phyloP scores from a whole-genome alignment of 2,888 invertebrate genomes.

The Zygogramma bicolorata region DNA sequence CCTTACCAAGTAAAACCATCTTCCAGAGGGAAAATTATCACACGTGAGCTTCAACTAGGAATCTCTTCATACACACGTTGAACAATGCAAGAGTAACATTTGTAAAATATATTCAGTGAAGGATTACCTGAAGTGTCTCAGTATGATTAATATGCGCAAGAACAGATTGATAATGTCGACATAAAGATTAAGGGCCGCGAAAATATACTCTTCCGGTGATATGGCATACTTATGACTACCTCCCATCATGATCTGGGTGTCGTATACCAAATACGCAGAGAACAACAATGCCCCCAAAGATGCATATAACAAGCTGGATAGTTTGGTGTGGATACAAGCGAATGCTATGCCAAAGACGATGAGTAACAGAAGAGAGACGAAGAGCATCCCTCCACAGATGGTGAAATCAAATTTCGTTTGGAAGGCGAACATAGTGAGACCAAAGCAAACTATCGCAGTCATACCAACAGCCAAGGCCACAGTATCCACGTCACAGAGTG shows the following conservation, averaged over 20 bases:
- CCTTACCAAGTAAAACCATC: no score
- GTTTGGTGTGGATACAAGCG: conserved; percentile 66
- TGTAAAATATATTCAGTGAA: not conserved
- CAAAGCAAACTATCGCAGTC: conserved; percentile 88
- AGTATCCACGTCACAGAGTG: conserved; percentile 69
- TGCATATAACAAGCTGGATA: conserved; percentile 82
- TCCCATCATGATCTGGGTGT: conserved; percentile 62
- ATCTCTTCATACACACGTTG: no score
- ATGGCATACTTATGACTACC: conserved; percentile 70
- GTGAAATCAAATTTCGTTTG: conserved; percentile 77
- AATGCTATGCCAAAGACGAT: conserved; percentile 58
- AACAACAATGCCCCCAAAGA: conserved; percentile 89
- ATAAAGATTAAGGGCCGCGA: conserved; percentile 91
- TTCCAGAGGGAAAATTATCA: no score
- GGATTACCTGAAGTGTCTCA: conserved; percentile 68
- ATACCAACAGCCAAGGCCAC: conserved; percentile 90
- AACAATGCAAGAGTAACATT: not conserved
- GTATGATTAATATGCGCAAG: conserved; percentile 85
- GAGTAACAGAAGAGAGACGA: conserved; percentile 57
- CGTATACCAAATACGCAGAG: conserved; percentile 73
- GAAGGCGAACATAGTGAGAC: conserved; percentile 90
- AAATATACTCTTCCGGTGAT: conserved; percentile 71
- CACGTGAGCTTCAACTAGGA: no score
- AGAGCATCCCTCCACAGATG: conserved; percentile 59
- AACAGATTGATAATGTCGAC: conserved; percentile 92